phyloP scores from a whole-genome alignment of 2,888 invertebrate species.

The Drosophila siamana region DNA sequence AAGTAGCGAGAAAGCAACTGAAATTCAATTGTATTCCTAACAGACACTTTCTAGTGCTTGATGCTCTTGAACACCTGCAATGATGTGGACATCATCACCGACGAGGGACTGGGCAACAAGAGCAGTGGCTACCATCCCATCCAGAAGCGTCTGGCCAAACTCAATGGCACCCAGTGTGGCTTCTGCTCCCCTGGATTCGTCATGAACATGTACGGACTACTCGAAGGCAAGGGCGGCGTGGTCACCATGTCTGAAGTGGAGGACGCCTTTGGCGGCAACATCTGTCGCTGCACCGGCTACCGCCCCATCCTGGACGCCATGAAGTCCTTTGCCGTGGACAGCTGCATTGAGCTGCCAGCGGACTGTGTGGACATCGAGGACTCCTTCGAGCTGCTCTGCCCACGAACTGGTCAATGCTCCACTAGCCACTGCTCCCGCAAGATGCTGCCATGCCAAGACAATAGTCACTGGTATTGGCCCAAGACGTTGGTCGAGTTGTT shows the following conservation, averaged over 20 bases:
- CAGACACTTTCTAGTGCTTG: conserved; percentile 86
- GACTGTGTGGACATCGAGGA: conserved; percentile 86
- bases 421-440: conserved; percentile 73
- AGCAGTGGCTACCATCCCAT: conserved; percentile 89
- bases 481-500: conserved; percentile 69
- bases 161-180: conserved; percentile 91
- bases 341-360: conserved; percentile 84
- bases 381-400: conserved; percentile 67
- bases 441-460: conserved; percentile 6
- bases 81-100: conserved; percentile 89
- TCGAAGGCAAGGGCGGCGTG: conserved; percentile 85
- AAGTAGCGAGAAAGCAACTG: background rate
- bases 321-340: conserved; percentile 90
- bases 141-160: conserved; percentile 88
- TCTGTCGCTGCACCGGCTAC: conserved; percentile 93
- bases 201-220: conserved; percentile 89
- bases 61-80: conserved; percentile 88
- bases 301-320: conserved; percentile 92
- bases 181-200: conserved; percentile 93
- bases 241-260: conserved; percentile 89
- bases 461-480: conserved; percentile 80
- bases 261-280: conserved; percentile 91
- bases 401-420: conserved; percentile 81
- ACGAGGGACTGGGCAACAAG: conserved; percentile 90
- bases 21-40: background rate